These are phyloP conservation scores for Orthonevra nobilis DNA, from an alignment of 2,888 invertebrate species.

Conservation along the genomic window DNA sequence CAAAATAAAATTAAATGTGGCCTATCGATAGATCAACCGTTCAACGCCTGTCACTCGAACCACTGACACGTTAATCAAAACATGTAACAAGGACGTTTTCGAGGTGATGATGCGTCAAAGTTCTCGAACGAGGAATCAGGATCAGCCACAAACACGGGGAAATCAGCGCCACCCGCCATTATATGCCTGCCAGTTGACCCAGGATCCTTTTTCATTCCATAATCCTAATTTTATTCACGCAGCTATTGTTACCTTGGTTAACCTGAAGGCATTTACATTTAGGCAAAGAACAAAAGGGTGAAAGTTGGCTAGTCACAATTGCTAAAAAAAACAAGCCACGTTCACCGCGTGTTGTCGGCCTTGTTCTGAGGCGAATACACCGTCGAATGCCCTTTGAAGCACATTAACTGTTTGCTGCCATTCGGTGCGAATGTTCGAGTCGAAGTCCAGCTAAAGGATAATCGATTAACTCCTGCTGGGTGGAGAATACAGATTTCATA, in stretches of 20 bases:
- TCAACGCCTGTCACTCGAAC: conserved; percentile 38
- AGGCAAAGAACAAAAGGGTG: conserved; percentile 35
- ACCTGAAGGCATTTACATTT: conserved; percentile 50
- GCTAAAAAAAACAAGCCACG: conserved; percentile 11
- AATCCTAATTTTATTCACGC: conserved; percentile 59
- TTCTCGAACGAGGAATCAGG: not conserved
- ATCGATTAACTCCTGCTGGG: conserved; percentile 59
- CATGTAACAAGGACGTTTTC: conserved; percentile 5
- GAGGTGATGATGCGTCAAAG: conserved; percentile 29
- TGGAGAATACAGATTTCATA: conserved; percentile 8
- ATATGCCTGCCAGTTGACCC: conserved; percentile 18
- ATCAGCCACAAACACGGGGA: not conserved
- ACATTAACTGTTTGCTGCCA: conserved; percentile 34
- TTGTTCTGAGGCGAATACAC: conserved; percentile 35
- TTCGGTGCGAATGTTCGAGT: conserved; percentile 12
- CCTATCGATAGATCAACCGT: conserved; percentile 56
- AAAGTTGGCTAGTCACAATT: conserved; percentile 17
- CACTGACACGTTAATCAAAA: conserved; percentile 43
- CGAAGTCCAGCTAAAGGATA: conserved; percentile 22
- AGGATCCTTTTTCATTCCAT: conserved; percentile 30
- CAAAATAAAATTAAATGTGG: conserved; percentile 37
- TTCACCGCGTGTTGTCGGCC: conserved; percentile 21
- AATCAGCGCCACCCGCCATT: conserved; percentile 6
- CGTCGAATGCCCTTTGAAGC: conserved; percentile 48
- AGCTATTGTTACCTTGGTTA: conserved; percentile 51